These are phyloP conservation scores for Brachyptera putata DNA, from an alignment of 2,888 invertebrate genomes.

Conservation along the genomic window DNA sequence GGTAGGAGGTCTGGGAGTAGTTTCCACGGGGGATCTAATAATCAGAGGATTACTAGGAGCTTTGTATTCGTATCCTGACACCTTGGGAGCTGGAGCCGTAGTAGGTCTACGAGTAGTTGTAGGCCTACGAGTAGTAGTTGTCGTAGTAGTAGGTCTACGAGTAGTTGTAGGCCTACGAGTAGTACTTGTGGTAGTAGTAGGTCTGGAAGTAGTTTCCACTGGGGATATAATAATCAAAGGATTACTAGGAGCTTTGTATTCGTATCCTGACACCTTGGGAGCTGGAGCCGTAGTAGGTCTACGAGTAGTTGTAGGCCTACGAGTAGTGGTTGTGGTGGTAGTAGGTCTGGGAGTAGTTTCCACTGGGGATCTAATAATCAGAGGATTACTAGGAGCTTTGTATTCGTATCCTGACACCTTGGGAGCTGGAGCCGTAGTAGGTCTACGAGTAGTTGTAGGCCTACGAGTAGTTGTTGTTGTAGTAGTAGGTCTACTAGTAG, in stretches of 20 bases:
- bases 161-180: not conserved
- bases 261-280: conserved; percentile 10
- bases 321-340: not conserved
- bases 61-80: too few species aligned
- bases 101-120: conserved; percentile 1
- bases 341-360: conserved; percentile 27
- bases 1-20: too few species aligned
- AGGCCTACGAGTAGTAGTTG: conserved; percentile 16
- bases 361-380: too few species aligned
- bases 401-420: not conserved
- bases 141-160: too few species aligned
- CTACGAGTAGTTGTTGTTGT: conserved; percentile 29
- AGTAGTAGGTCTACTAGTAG: not conserved
- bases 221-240: conserved; percentile 19
- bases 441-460: not conserved
- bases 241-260: not conserved
- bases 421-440: not conserved
- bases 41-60: too few species aligned
- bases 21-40: too few species aligned
- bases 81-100: not conserved
- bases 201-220: conserved; percentile 28
- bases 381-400: too few species aligned
- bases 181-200: not conserved
- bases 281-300: not conserved
- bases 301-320: not conserved